phyloP scores from a whole-genome alignment of 2,797 vertebrate genomes.

The Dromococcyx pavoninus region DNA sequence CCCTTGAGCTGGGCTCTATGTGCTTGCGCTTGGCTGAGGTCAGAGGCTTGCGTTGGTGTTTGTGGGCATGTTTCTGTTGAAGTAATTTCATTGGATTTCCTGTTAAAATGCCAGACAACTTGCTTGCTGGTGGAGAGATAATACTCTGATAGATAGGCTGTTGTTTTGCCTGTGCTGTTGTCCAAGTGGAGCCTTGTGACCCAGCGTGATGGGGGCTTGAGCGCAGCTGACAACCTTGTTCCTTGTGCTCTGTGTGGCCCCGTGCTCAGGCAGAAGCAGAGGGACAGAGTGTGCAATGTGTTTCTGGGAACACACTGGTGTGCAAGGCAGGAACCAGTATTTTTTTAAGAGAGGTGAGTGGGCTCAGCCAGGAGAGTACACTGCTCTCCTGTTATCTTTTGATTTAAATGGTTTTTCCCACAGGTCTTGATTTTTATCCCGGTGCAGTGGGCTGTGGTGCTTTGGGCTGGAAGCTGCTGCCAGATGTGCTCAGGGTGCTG shows the following conservation, averaged over 20 bases:
- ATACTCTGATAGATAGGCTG: background rate
- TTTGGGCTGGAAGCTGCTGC: background rate
- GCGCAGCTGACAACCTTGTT: background rate
- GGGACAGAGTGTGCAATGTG: accelerated
- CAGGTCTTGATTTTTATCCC: background rate
- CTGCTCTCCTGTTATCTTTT: background rate
- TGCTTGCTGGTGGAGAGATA: background rate
- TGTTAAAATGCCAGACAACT: slow-evolving; percentile 34
- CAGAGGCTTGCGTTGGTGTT: background rate
- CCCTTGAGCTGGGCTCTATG: background rate
- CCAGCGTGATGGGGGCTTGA: background rate
- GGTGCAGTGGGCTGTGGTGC: background rate
- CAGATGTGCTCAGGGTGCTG: accelerated
- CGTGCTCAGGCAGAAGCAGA: background rate
- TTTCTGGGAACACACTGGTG: background rate
- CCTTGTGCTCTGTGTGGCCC: background rate
- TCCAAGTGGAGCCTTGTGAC: background rate
- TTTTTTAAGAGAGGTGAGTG: background rate
- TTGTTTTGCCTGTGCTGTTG: background rate
- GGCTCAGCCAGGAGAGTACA: background rate
- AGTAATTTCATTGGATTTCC: slow-evolving; percentile 11
- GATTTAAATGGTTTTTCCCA: background rate
- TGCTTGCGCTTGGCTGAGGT: background rate
- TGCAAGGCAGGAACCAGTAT: background rate
- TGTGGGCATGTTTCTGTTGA: background rate